phyloP scores from a whole-genome alignment of 2,797 vertebrate species.

The Anisognathus igniventris region DNA sequence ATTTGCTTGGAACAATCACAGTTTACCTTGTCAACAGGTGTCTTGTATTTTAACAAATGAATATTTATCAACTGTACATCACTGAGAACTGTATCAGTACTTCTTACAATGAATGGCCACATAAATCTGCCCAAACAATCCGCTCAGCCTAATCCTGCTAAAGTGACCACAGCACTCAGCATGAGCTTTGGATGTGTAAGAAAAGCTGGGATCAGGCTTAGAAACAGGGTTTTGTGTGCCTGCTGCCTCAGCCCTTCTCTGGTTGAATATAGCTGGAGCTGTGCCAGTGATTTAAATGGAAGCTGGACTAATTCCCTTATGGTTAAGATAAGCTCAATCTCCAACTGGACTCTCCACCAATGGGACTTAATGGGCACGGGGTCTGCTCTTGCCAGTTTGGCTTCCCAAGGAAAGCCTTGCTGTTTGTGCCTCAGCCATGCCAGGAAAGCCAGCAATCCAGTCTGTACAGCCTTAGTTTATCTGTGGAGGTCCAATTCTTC shows the following conservation, averaged over 20 bases:
- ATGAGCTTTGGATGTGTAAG: slow-evolving; percentile 2
- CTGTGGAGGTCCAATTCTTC: not conserved
- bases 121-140: slow-evolving; percentile 42
- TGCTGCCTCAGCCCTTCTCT: slow-evolving; percentile 22
- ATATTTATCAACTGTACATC: not conserved
- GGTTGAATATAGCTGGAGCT: slow-evolving; percentile 20
- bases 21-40: slow-evolving; percentile 51
- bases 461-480: not conserved
- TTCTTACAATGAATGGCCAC: not conserved
- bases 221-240: slow-evolving; percentile 19
- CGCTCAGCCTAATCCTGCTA: slow-evolving; percentile 30
- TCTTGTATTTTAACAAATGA: not conserved
- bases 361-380: not conserved
- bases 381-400: not conserved
- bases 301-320: slow-evolving; percentile 33
- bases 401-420: not conserved
- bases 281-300: slow-evolving; percentile 27
- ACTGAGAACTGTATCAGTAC: not conserved
- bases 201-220: slow-evolving; percentile 32
- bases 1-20: not conserved
- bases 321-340: slow-evolving; percentile 11
- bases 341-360: not conserved
- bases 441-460: not conserved
- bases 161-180: slow-evolving; percentile 46
- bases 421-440: not conserved